Base-by-base conservation (phyloP, 2,113 vertebrate genomes). In the Aegithalos caudatus region DNA sequence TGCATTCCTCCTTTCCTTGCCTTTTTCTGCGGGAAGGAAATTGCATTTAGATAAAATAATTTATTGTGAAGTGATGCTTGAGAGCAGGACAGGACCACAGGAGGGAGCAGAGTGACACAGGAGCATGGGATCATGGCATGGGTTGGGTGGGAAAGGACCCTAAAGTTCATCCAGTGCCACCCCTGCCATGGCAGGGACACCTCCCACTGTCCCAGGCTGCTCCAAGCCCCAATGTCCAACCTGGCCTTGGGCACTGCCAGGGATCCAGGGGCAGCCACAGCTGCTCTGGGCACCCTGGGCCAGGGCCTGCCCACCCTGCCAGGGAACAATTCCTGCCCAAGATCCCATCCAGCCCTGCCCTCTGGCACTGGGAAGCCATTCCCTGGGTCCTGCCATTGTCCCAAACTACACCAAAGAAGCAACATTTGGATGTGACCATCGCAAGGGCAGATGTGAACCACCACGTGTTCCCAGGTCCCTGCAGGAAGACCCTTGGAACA, bases 141-240 rank as follows among this genome's bases (percentile, higher is more conserved):
- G 18, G 0, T 9, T 83, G 56, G 27, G 40, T 29, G 1, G 54
- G n/a, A 69, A 83, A 8, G 29, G 17, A 28, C 3, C 1, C 19
- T 1, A 35, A 6, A 76, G 1, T 3, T 0, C 70, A 82, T 6
- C 40, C 16, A 9, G 0, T 37, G 0, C 35, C 35, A 10, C 14
- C 28, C 29, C 31, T 31, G 35, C 17, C 60, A 29, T 9, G 12
- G 7, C 38, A 88, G 69, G 53, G 45, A n/a, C 70, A 35, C 16
- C 38, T 47, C 0, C 78, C 53, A 47, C 53, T 7, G 0, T 7
- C 61, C 53, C 78, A 81, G 53, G 69, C 12, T 67, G 69, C 53
- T 66, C 77, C 77, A 1, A 64, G 44, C 12, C 60, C 35, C 11
- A 3, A 0, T n/a, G 29, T 45, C 69, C 77, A 89, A 0, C 69